Evolutionary conservation across 2,113 vertebrate genomes (phyloP), one percentile per base, ranked within the genome.

Genomic region (Anser brachyrhynchus): DNA sequence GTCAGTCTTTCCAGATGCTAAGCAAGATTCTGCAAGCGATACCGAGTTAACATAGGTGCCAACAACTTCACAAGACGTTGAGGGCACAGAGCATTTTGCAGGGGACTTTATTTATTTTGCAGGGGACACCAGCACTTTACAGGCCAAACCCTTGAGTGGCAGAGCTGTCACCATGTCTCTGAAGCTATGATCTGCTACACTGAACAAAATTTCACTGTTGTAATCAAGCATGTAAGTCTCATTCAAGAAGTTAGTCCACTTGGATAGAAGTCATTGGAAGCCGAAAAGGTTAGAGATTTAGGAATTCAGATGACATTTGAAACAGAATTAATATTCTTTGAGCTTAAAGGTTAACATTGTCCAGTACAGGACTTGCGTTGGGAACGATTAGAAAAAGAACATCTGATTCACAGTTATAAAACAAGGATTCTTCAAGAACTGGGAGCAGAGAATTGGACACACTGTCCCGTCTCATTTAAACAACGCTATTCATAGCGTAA

Each of bases 301-400:
- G 70, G 21, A 94, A 89, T 84, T 84, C 61, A 41, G 41, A 57
- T 54, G 70, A 73, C 35, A 54, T 90, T 81, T 66, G 61, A 89
- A 89, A 78, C 16, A 20, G 84, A 90, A 43, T 25, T 66, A 69
- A 7, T 46, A 72, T 81, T 79, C 61, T 94, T 43, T 90, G 54
- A 84, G 51, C 65, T 84, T 70, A 92, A 95, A 97, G 26, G 49
- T 78, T 77, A 84, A 89, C 79, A 62, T 39, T 62, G 43, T 69
- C 61, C 52, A 61, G 86, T 61, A 37, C 13, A 78, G 52, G 20
- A 71, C 9, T 19, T 57, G 59, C 55, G 52, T 35, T 71, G 65
- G 73, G 26, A 72, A 64, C 55, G 3, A 72, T 37, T 90, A 69
- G n/a, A 64, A 75, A 76, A 91, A 82, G 15, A 85, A 73, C 19